phyloP scores from a whole-genome alignment of 1,140 invertebrate species.

The Aradophagus sp. region DNA sequence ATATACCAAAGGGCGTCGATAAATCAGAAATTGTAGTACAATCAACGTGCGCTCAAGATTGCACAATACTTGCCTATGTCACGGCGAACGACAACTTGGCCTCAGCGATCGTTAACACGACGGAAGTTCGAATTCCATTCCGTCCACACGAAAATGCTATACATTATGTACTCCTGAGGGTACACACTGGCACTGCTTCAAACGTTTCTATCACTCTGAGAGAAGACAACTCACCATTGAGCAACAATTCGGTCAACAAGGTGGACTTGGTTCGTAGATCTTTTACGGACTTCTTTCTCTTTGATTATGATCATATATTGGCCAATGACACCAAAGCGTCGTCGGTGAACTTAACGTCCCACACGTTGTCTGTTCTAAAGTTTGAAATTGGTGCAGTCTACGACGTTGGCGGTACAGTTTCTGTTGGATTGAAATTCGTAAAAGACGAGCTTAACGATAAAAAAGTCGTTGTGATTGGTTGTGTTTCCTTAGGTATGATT shows the following conservation, averaged over 20 bases:
- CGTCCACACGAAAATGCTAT: constrained; percentile 75
- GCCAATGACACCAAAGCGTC: constrained; percentile 78
- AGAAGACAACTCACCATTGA: neutral
- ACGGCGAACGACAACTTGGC: constrained; percentile 58
- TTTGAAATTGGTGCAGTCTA: constrained; percentile 80
- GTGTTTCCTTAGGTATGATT: constrained; percentile 64
- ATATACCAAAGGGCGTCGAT: constrained; percentile 54
- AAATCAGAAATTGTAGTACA: constrained; percentile 44
- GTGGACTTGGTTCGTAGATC: constrained; percentile 79
- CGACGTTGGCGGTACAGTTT: constrained; percentile 82
- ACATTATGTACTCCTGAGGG: constrained; percentile 75
- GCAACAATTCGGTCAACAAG: constrained; percentile 4
- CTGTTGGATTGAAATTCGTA: constrained; percentile 79
- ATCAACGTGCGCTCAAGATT: constrained; percentile 65
- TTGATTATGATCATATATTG: constrained; percentile 80
- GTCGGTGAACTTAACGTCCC: constrained; percentile 79
- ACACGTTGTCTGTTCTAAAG: constrained; percentile 77
- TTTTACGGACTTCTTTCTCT: constrained; percentile 81
- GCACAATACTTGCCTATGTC: constrained; percentile 61
- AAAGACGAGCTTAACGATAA: constrained; percentile 72
- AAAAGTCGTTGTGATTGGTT: constrained; percentile 64
- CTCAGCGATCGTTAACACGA: constrained; percentile 51
- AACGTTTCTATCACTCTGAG: constrained; percentile 55
- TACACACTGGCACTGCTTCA: constrained; percentile 60
- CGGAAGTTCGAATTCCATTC: constrained; percentile 69